Percentiles rank a stretch among this genome's conserved stretches.
Evolutionary conservation across 2,888 invertebrate genomes (phyloP).

Genomic region (Dyspetes luteomarginatus): DNA sequence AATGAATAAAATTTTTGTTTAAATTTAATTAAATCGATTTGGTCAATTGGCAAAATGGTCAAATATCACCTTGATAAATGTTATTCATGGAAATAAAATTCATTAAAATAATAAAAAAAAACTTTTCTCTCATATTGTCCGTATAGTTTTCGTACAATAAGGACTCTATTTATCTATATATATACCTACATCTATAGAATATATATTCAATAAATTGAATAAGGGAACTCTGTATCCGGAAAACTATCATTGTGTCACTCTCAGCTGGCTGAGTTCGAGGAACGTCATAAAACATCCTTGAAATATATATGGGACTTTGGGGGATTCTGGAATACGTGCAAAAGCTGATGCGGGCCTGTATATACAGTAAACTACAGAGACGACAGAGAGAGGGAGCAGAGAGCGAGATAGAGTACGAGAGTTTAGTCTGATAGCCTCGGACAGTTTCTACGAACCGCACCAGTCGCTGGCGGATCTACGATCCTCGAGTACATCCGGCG

Average conservation of each 20-base stretch:
- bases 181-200: too few species aligned
- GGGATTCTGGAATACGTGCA: constrained; percentile 12
- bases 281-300: constrained; percentile 57
- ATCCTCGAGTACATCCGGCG: constrained; percentile 66
- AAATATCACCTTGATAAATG: too few species aligned
- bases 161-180: too few species aligned
- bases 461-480: constrained; percentile 58
- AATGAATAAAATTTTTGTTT: too few species aligned
- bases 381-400: constrained; percentile 3
- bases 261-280: constrained; percentile 15
- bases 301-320: constrained; percentile 48
- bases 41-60: too few species aligned
- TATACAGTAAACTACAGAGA: background rate
- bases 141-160: too few species aligned
- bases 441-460: constrained; percentile 54
- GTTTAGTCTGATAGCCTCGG: constrained; percentile 44
- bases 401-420: background rate
- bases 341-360: constrained; percentile 23
- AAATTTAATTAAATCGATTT: too few species aligned
- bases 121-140: too few species aligned
- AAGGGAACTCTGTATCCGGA: constrained; percentile 15
- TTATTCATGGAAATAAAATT: too few species aligned
- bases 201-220: background rate
- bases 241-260: constrained; percentile 26
- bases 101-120: too few species aligned